Evolutionary conservation across 1,140 invertebrate species (phyloP).

Genomic region (Harpegnathos saltator): DNA sequence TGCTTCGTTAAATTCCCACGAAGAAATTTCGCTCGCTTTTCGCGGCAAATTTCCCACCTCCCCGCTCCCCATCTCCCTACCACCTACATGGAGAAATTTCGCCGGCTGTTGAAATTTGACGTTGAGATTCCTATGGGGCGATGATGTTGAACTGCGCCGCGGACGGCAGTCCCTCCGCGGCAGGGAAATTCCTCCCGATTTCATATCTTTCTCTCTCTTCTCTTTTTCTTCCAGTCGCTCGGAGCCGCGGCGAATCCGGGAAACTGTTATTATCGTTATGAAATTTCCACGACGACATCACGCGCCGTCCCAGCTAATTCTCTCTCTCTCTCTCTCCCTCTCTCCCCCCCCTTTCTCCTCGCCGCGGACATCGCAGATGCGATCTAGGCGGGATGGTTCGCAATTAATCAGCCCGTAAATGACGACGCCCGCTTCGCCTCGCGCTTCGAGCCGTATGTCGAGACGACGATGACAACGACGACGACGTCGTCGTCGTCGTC

Average conservation of each 20-base stretch:
- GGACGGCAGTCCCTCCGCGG: neutral
- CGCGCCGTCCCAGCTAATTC: conserved; percentile 4
- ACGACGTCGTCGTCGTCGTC: too few species aligned
- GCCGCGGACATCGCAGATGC: conserved; percentile 46
- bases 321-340: too few species aligned
- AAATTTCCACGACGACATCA: neutral
- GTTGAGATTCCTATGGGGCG: too few species aligned
- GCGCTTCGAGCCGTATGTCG: conserved; percentile 7
- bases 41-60: too few species aligned
- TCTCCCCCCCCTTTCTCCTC: too few species aligned
- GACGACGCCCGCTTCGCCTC: conserved; percentile 35
- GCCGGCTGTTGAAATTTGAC: too few species aligned
- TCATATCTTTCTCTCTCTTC: neutral
- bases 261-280: too few species aligned
- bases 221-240: neutral
- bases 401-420: conserved; percentile 53
- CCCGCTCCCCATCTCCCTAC: too few species aligned
- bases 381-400: conserved; percentile 22
- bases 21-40: too few species aligned
- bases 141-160: too few species aligned
- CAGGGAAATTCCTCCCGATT: neutral
- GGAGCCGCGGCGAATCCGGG: neutral
- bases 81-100: too few species aligned
- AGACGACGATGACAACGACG: conserved; percentile 44
- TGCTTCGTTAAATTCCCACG: too few species aligned